These are phyloP conservation scores for Ceratoteleas bidentatus DNA, from an alignment of 1,140 invertebrate species.

Conservation along the genomic window DNA sequence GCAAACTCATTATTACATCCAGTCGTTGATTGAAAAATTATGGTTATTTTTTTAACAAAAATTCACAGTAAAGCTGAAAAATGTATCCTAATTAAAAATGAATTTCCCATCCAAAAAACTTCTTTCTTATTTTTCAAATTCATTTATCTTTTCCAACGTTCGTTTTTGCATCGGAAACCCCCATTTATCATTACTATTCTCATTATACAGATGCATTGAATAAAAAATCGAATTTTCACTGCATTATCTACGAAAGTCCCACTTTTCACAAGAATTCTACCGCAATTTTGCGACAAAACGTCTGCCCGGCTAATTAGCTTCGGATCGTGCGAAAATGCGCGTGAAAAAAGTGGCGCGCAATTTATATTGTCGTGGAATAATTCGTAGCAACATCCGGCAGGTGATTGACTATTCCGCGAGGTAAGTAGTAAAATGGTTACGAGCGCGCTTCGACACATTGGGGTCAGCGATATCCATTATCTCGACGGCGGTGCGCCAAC, in stretches of 20 bases:
- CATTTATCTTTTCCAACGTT: no score
- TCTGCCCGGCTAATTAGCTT: background rate
- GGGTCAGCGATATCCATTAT: constrained; percentile 61
- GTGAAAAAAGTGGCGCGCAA: constrained; percentile 17
- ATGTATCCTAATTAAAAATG: no score
- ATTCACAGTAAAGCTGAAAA: no score
- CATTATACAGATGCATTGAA: no score
- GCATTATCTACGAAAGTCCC: background rate
- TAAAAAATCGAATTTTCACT: background rate
- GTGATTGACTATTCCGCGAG: constrained; percentile 59
- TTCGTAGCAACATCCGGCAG: constrained; percentile 52
- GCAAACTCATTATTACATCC: no score
- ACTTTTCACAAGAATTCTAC: background rate
- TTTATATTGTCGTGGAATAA: constrained; percentile 39
- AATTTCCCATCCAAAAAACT: no score
- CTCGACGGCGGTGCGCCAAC: constrained; percentile 37
- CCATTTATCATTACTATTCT: no score
- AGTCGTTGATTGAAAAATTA: no score
- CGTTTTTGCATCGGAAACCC: no score
- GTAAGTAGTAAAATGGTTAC: constrained; percentile 54
- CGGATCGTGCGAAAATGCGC: constrained; percentile 35
- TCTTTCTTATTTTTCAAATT: no score
- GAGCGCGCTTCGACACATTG: constrained; percentile 55
- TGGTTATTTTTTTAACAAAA: no score
- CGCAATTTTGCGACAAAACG: background rate